phyloP scores from a whole-genome alignment of 1,140 invertebrate species.

The Rhopalosiphum maidis region DNA sequence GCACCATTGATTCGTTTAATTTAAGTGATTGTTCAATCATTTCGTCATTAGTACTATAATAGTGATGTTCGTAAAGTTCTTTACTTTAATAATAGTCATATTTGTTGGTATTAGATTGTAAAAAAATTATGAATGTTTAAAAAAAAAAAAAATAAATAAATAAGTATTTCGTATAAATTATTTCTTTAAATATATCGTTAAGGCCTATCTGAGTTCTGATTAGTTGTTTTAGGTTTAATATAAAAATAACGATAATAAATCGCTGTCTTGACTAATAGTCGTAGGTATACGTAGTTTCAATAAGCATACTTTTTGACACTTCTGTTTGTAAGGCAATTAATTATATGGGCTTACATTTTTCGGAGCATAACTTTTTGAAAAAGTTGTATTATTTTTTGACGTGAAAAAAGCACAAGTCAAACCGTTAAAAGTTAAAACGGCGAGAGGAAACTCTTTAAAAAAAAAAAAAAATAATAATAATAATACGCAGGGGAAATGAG shows the following conservation, averaged over 20 bases:
- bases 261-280: neutral
- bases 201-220: neutral
- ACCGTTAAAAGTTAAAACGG: conserved; percentile 36
- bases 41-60: neutral
- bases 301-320: conserved; percentile 28
- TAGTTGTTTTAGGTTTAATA: neutral
- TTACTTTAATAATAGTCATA: neutral
- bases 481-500: neutral
- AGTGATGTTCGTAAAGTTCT: neutral
- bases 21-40: neutral
- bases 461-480: neutral
- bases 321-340: neutral
- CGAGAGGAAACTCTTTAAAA: neutral
- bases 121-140: neutral
- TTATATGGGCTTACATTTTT: conserved; percentile 31
- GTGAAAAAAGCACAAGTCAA: neutral
- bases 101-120: neutral
- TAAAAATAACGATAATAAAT: conserved; percentile 36
- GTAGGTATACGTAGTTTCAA: neutral
- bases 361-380: neutral
- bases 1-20: too few species aligned
- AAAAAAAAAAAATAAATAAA: neutral
- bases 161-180: neutral
- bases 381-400: conserved; percentile 19
- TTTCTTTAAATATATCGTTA: neutral